Percentiles rank a stretch among this genome's conserved stretches.
These are phyloP conservation scores for Helogale parvula DNA, from an alignment of 2,113 vertebrate genomes.

Conservation along the genomic window DNA sequence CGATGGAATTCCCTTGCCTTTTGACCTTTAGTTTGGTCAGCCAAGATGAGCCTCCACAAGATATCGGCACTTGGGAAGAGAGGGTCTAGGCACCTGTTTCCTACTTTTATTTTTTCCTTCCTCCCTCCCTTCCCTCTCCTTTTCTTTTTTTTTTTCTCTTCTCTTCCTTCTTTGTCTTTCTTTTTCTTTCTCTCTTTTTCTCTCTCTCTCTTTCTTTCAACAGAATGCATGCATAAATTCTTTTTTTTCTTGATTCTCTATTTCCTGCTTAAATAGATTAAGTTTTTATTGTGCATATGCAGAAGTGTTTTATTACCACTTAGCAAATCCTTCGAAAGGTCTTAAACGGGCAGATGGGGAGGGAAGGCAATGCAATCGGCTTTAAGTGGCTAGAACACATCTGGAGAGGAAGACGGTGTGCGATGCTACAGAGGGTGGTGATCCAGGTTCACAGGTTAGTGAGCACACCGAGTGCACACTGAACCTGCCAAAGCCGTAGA, in stretches of 20 bases:
- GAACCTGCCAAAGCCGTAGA: neutral
- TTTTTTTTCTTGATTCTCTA: neutral
- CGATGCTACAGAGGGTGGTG: neutral
- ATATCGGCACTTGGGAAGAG: too few relatives aligned
- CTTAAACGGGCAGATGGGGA: neutral
- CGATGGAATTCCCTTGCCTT: neutral
- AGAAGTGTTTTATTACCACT: neutral
- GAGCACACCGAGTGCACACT: neutral
- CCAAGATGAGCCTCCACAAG: neutral
- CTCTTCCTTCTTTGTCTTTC: too few relatives aligned
- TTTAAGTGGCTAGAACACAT: neutral
- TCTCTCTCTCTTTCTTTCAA: neutral
- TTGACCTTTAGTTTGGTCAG: neutral
- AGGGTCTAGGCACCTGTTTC: neutral
- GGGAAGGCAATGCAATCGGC: neutral
- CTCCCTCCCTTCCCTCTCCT: neutral
- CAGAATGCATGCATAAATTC: neutral
- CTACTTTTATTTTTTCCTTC: neutral
- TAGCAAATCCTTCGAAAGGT: neutral
- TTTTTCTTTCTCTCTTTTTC: too few relatives aligned
- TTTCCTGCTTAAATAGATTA: neutral
- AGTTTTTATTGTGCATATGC: neutral
- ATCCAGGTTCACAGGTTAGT: neutral
- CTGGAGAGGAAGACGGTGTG: neutral
- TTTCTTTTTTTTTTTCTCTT: neutral